Evolutionary conservation across 2,113 vertebrate species (phyloP).

Genomic region (Gallinago media): DNA sequence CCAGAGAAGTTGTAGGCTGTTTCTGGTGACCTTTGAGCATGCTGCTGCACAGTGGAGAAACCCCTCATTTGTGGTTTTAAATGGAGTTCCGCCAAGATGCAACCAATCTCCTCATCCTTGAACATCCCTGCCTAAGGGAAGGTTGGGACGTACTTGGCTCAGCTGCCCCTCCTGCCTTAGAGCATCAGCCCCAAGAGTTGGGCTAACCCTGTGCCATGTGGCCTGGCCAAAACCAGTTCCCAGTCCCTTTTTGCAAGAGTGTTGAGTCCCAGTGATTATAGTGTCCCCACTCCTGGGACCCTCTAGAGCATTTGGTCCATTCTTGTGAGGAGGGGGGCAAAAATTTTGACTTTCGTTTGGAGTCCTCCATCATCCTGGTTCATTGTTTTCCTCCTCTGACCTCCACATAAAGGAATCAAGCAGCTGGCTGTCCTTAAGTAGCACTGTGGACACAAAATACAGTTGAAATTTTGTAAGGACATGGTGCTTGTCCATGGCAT

Average conservation of each 20-base stretch:
- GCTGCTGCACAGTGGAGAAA: not conserved
- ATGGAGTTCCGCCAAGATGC: not conserved
- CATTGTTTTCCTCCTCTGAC: accelerated
- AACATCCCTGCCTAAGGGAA: too few species aligned
- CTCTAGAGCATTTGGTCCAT: accelerated
- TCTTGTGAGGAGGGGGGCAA: not conserved
- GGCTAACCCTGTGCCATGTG: not conserved
- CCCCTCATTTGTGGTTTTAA: not conserved
- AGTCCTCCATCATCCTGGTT: accelerated
- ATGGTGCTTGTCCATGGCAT: accelerated
- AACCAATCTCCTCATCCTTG: not conserved
- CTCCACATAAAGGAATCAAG: accelerated
- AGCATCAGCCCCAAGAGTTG: accelerated
- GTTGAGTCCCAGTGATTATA: not conserved
- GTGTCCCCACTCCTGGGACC: accelerated
- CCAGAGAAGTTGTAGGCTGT: accelerated
- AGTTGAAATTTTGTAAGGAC: not conserved
- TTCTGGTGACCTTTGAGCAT: not conserved
- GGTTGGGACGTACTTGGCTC: accelerated
- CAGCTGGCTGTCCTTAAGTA: not conserved
- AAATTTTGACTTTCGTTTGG: not conserved
- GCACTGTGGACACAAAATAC: not conserved
- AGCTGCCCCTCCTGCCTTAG: accelerated
- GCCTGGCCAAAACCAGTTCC: not conserved
- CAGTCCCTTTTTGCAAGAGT: not conserved